These are phyloP conservation scores for Chloromyia formosa DNA, from an alignment of 2,888 invertebrate species.

Conservation along the genomic window DNA sequence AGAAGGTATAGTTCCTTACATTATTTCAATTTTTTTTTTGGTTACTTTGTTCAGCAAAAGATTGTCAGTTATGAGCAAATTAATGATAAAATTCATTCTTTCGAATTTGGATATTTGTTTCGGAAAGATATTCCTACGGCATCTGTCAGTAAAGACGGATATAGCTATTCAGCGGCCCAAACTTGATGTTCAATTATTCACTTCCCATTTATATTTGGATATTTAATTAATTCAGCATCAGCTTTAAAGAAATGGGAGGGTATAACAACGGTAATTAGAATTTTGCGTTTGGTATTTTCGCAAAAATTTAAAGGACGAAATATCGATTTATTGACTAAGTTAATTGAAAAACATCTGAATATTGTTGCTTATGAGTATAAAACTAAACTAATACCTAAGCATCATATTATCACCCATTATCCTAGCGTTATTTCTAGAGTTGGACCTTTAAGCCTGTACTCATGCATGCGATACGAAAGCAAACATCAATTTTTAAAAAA, in stretches of 20 bases:
- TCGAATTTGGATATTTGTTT: conserved; percentile 39
- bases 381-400: conserved; percentile 35
- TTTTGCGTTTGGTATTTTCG: conserved; percentile 25
- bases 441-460: conserved; percentile 13
- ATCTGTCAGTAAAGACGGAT: conserved; percentile 36
- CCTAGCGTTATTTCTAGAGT: conserved; percentile 20
- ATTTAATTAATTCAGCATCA: conserved; percentile 18
- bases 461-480: conserved; percentile 28
- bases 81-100: conserved; percentile 44
- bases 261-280: conserved; percentile 25
- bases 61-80: conserved; percentile 43
- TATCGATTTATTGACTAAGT: not conserved
- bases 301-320: not conserved
- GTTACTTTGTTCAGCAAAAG: conserved; percentile 33
- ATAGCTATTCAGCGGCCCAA: conserved; percentile 42
- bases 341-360: conserved; percentile 6
- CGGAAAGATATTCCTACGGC: conserved; percentile 36
- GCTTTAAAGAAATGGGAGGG: conserved; percentile 4
- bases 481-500: conserved; percentile 43
- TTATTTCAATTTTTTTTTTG: conserved; percentile 44
- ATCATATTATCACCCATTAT: conserved; percentile 37
- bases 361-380: conserved; percentile 26
- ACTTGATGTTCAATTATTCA: conserved; percentile 42
- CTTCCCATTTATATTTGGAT: conserved; percentile 44
- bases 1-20: conserved; percentile 45